Percentiles rank a stretch among this genome's conserved stretches.
Conservation (phyloP, 2,113 vertebrate species). For the Diadophis punctatus region DNA sequence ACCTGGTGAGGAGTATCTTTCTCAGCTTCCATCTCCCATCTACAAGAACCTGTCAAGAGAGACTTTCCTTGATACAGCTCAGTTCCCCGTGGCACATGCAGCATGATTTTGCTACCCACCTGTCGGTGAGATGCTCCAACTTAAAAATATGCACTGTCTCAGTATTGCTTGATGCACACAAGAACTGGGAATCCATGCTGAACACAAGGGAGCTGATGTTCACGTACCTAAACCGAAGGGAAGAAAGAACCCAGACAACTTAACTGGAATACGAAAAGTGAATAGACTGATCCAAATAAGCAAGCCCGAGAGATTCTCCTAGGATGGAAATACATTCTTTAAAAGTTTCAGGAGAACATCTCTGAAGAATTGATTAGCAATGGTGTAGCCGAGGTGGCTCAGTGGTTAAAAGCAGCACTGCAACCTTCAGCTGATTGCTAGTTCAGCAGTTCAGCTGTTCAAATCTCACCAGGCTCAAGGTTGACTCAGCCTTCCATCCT, state of each 20-base stretch:
- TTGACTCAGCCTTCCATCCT: too few relatives aligned
- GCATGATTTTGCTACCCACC: conserved; percentile 59
- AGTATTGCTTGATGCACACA: conserved; percentile 92
- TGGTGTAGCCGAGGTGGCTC: too few relatives aligned
- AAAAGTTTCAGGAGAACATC: not conserved
- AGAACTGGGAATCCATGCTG: conserved; percentile 90
- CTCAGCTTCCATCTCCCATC: not conserved
- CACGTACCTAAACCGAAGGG: conserved; percentile 77
- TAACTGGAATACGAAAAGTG: not conserved
- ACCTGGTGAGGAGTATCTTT: not conserved
- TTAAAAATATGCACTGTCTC: conserved; percentile 95
- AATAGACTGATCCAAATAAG: not conserved
- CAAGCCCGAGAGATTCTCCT: not conserved
- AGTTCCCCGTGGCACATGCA: not conserved
- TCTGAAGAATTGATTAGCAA: not conserved
- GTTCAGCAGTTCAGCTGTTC: too few relatives aligned
- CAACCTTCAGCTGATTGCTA: too few relatives aligned
- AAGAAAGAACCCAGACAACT: not conserved
- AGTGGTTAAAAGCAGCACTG: too few relatives aligned
- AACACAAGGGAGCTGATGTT: conserved; percentile 91
- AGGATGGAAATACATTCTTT: not conserved
- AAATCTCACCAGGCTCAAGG: too few relatives aligned
- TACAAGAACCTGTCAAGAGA: not conserved
- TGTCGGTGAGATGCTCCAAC: conserved; percentile 83
- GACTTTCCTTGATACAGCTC: not conserved